Evolutionary conservation across 2,888 invertebrate genomes (phyloP), one percentile per base, ranked within the genome.

Genomic region (Rhingia campestris): DNA sequence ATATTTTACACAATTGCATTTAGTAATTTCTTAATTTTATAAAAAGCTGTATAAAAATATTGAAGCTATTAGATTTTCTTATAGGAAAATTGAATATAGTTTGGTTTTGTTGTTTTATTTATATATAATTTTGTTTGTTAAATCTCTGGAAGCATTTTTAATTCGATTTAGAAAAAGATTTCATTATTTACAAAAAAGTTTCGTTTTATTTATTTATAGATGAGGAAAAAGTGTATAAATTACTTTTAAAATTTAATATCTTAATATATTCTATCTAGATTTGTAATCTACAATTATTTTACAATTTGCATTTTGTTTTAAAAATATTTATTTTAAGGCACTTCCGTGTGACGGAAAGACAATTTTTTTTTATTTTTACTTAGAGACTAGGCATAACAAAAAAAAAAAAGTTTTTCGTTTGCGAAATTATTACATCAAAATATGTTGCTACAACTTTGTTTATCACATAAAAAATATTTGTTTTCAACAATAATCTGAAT

Each of bases 311-410:
- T 63, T 61, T 53, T 54, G 7, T 35, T 66, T 67, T 61, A 53
- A 64, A 58, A 37, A 41, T 30, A 58, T 41, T 69, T 75, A n/a
- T 64, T 86, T 86, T 91, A 91, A 91, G 91, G 91, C 91, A 91
- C 91, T 89, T 91, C 91, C 91, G 90, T 91, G 90, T 89, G 91
- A 91, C 91, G 91, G 91, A 91, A 91, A 91, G 89, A 89, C 87
- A 61, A 53, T 43, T n/a, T 58, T 69, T 61, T 77, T 51, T n/a
- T 32, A 49, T 59, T 9, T 56, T 43, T 54, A 12, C 35, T 37
- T 35, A 39, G 33, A 37, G 61, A 10, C 6, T 47, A n/a, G 37
- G 4, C 45, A 30, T 45, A 7, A 45, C n/a, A 22, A 22, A 37
- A 32, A 54, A 45, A 33, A 22, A 22, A 37, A 32, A 54, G 6